Percentiles rank a stretch among this genome's conserved stretches.
Evolutionary conservation across 2,113 vertebrate species (phyloP).

Genomic region (Excalfactoria chinensis): DNA sequence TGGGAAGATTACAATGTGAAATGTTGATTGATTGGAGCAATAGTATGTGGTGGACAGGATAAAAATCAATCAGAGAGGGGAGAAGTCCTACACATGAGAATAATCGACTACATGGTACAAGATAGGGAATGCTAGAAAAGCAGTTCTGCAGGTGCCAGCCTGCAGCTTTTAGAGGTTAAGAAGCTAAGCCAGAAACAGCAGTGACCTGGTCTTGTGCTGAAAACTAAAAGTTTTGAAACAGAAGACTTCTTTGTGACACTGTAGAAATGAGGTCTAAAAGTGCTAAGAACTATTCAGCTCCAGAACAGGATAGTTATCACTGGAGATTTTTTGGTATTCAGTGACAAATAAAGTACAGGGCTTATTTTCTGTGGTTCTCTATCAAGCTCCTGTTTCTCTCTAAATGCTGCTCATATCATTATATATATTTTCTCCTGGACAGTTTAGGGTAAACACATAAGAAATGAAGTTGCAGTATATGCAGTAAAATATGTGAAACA

Average conservation of each 20-base stretch:
- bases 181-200: not conserved
- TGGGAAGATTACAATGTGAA: not conserved
- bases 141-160: not conserved
- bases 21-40: not conserved
- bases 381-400: not conserved
- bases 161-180: not conserved
- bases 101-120: not conserved
- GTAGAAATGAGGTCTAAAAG: not conserved
- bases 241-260: not conserved
- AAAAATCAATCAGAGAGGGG: not conserved
- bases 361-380: not conserved
- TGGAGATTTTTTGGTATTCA: not conserved
- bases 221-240: not conserved
- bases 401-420: not conserved
- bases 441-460: not conserved
- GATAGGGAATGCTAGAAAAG: not conserved
- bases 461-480: not conserved
- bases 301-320: not conserved
- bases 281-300: not conserved
- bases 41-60: not conserved
- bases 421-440: not conserved
- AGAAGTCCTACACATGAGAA: not conserved
- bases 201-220: not conserved
- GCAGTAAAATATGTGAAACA: not conserved
- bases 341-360: not conserved